Evolutionary conservation across 2,888 invertebrate species (phyloP).

Genomic region (Metacarcinus magister): DNA sequence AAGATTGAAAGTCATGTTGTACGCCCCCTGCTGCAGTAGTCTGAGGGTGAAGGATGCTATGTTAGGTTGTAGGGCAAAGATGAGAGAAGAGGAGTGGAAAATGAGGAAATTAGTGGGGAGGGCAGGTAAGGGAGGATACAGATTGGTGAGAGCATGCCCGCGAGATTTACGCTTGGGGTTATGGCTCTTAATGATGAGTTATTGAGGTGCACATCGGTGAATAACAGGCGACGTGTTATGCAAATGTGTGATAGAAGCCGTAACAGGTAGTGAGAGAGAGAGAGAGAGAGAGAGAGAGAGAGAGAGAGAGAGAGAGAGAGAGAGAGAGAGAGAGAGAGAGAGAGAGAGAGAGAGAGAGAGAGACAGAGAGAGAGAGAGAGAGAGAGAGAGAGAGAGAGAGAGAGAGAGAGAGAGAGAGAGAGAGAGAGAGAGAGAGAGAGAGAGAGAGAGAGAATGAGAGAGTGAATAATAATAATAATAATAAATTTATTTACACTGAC

Average conservation of each 20-base stretch:
- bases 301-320: not conserved
- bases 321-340: not conserved
- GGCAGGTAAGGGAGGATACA: not conserved
- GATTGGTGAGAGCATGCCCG: slow-evolving; percentile 7
- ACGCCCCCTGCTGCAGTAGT: not conserved
- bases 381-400: no score
- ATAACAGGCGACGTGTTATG: slow-evolving; percentile 48
- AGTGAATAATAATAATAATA: no score
- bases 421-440: no score
- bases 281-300: slow-evolving; percentile 21
- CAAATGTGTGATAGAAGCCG: slow-evolving; percentile 36
- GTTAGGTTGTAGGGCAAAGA: not conserved
- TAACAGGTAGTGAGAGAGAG: not conserved
- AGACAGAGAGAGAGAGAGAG: no score
- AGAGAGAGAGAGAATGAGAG: no score
- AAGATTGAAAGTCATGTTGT: not conserved
- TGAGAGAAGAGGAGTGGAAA: not conserved
- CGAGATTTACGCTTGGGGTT: slow-evolving; percentile 1
- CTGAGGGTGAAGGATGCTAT: not conserved
- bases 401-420: no score
- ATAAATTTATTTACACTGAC: no score
- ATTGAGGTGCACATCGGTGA: slow-evolving; percentile 30
- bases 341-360: not conserved
- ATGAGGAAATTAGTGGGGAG: not conserved
- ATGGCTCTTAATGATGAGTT: slow-evolving; percentile 41